These are phyloP conservation scores for Conus betulinus DNA, from an alignment of 1,140 invertebrate species.

Conservation along the genomic window DNA sequence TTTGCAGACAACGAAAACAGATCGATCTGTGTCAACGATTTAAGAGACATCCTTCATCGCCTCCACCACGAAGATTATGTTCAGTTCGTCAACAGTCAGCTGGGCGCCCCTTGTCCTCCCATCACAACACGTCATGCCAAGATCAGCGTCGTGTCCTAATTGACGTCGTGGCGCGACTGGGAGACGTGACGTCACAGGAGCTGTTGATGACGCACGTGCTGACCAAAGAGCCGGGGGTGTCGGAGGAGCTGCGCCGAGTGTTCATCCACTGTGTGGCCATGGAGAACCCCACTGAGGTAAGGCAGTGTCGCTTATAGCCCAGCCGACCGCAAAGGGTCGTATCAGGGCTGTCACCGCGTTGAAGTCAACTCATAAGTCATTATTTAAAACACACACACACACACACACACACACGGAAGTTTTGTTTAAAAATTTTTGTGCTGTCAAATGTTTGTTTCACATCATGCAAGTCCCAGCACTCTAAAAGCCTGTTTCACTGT, in stretches of 20 bases:
- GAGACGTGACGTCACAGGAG: conserved; percentile 42
- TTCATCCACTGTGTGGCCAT: conserved; percentile 48
- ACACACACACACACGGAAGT: no score
- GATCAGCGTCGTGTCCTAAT: conserved; percentile 47
- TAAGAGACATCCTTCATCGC: conserved; percentile 32
- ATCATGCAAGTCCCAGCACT: no score
- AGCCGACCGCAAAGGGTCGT: no score
- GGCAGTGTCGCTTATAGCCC: no score
- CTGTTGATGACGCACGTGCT: conserved; percentile 46
- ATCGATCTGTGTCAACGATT: conserved; percentile 46
- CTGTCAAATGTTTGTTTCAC: no score
- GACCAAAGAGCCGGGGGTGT: neutral
- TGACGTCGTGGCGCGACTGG: conserved; percentile 47
- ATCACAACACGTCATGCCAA: conserved; percentile 40
- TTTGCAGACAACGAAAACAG: conserved; percentile 51
- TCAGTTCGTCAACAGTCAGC: conserved; percentile 26
- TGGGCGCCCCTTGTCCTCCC: conserved; percentile 35
- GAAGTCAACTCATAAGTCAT: no score
- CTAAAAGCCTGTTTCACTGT: no score
- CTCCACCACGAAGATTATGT: conserved; percentile 39
- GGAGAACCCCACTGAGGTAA: conserved; percentile 43
- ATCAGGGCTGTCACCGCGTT: no score
- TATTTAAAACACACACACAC: no score
- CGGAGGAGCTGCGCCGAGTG: conserved; percentile 45
- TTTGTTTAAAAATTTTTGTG: no score